Percentiles rank a stretch among this genome's conserved stretches.
These are phyloP conservation scores for Varecia variegata DNA, from an alignment of 2,797 vertebrate species.

Conservation along the genomic window DNA sequence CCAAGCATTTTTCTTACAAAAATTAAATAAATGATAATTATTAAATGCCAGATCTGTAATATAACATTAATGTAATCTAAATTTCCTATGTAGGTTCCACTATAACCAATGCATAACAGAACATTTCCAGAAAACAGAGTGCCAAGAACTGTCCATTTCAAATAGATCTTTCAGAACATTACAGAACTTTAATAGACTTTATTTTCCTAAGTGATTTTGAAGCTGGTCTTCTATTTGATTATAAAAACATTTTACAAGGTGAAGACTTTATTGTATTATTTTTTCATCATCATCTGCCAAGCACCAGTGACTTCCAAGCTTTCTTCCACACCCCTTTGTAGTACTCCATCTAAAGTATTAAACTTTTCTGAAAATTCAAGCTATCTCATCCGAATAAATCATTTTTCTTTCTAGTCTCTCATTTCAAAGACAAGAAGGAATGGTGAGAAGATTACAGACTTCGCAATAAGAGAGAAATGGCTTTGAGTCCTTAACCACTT, in stretches of 20 bases:
- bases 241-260: neutral
- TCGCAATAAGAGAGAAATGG: neutral
- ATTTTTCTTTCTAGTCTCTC: neutral
- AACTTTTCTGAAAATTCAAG: slow-evolving; percentile 7
- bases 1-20: neutral
- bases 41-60: neutral
- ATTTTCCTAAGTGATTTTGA: neutral
- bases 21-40: neutral
- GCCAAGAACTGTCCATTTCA: neutral
- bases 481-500: neutral
- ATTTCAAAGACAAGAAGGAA: neutral
- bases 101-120: neutral
- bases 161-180: neutral
- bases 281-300: neutral
- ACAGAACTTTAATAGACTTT: neutral
- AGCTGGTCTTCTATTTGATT: neutral
- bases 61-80: neutral
- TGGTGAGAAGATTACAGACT: neutral
- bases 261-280: neutral
- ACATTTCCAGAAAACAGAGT: neutral
- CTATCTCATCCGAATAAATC: neutral
- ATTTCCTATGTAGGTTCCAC: neutral
- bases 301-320: neutral
- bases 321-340: neutral
- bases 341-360: neutral